phyloP scores from a whole-genome alignment of 2,888 invertebrate species.

The Epistrophe eligans region DNA sequence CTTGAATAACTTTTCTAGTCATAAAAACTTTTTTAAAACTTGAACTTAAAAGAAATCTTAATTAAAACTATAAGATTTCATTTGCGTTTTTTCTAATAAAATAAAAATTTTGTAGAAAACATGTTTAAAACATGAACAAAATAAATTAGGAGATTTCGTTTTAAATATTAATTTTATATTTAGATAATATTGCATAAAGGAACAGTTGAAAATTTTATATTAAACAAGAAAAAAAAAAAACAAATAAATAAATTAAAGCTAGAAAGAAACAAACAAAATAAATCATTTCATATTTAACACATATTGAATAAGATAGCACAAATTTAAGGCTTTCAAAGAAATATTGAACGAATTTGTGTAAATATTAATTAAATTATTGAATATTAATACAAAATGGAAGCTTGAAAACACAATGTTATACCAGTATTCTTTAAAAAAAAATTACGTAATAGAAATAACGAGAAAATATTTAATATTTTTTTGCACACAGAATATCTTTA shows the following conservation, averaged over 20 bases:
- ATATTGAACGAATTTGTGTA: not conserved
- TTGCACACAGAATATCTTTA: too few relatives aligned
- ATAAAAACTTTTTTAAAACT: too few relatives aligned
- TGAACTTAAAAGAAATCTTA: too few relatives aligned
- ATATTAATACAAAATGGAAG: not conserved
- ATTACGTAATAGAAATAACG: too few relatives aligned
- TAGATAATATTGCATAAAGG: not conserved
- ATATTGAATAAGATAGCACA: not conserved
- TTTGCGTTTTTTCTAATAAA: too few relatives aligned
- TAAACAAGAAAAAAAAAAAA: not conserved
- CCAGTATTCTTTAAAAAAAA: too few relatives aligned
- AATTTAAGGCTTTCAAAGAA: not conserved
- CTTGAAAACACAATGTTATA: not conserved
- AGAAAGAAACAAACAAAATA: not conserved
- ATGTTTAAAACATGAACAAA: not conserved
- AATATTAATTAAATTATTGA: not conserved
- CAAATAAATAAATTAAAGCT: too few relatives aligned
- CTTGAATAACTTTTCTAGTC: too few relatives aligned
- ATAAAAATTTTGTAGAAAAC: not conserved
- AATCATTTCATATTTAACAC: constrained; percentile 5
- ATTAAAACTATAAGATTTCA: too few relatives aligned
- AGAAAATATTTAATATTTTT: too few relatives aligned
- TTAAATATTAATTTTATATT: not conserved
- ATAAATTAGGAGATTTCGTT: not conserved
- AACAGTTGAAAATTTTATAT: not conserved